phyloP scores from a whole-genome alignment of 2,113 vertebrate genomes.

The Channa maculata region DNA sequence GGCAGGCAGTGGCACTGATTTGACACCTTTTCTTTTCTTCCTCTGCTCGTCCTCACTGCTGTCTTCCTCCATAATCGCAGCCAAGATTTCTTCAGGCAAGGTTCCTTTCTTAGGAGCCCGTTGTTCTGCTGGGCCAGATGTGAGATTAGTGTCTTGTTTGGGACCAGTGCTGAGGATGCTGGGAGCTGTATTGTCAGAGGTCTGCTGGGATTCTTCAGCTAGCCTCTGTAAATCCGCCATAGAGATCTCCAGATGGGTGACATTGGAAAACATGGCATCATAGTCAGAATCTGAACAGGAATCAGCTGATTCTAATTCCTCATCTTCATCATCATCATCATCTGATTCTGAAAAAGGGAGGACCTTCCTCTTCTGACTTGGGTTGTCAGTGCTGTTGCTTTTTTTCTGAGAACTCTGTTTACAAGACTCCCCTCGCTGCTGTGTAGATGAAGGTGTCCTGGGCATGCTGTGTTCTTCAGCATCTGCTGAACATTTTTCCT shows the following conservation, averaged over 20 bases:
- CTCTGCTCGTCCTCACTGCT: slow-evolving; percentile 61
- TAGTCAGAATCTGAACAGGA: slow-evolving; percentile 84
- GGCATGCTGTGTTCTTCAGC: slow-evolving; percentile 86
- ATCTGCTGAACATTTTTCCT: slow-evolving; percentile 84
- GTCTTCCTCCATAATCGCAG: slow-evolving; percentile 84
- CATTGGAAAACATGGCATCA: slow-evolving; percentile 87
- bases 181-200: slow-evolving; percentile 14
- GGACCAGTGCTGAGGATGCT: slow-evolving; percentile 1
- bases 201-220: slow-evolving; percentile 59
- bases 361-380: slow-evolving; percentile 1
- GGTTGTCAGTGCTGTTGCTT: neutral
- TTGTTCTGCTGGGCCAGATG: neutral
- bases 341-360: slow-evolving; percentile 25
- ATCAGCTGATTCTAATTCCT: slow-evolving; percentile 59
- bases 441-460: slow-evolving; percentile 11
- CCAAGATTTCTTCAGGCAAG: slow-evolving; percentile 89
- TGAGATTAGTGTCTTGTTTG: neutral
- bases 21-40: slow-evolving; percentile 47
- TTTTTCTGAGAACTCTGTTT: slow-evolving; percentile 9
- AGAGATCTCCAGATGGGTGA: slow-evolving; percentile 83
- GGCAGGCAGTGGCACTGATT: slow-evolving; percentile 76
- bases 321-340: slow-evolving; percentile 20
- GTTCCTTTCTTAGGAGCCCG: slow-evolving; percentile 63
- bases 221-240: slow-evolving; percentile 87
- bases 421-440: neutral